Evolutionary conservation across 1,140 invertebrate species (phyloP).

Genomic region (Drosophila sturtevanti): DNA sequence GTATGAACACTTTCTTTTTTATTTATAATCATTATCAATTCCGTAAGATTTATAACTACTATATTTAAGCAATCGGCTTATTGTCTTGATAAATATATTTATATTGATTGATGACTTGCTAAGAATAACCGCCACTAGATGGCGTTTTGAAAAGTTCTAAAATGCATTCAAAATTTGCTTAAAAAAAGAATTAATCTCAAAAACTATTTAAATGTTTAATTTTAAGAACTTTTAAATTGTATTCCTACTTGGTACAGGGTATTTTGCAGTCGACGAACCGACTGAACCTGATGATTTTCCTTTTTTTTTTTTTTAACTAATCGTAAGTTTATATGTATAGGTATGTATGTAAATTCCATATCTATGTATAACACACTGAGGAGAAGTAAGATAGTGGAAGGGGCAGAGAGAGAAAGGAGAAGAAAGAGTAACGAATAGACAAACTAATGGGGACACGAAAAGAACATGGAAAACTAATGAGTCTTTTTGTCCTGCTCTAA

Average conservation of each 20-base stretch:
- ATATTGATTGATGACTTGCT: too few species aligned
- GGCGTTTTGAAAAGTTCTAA: too few species aligned
- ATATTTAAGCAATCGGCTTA: too few species aligned
- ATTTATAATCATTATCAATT: too few species aligned
- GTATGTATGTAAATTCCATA: background rate
- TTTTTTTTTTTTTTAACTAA: background rate
- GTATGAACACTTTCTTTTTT: background rate
- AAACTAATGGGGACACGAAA: constrained; percentile 27
- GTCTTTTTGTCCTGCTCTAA: constrained; percentile 63
- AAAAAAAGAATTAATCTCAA: too few species aligned
- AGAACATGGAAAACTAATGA: constrained; percentile 38
- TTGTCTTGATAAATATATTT: too few species aligned
- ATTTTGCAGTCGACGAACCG: background rate
- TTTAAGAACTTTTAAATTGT: too few species aligned
- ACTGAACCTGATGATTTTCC: background rate
- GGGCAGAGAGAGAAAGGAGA: background rate
- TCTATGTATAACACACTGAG: background rate
- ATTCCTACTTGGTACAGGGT: background rate
- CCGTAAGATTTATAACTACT: too few species aligned
- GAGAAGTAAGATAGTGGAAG: too few species aligned
- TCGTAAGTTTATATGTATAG: background rate
- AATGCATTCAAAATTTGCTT: too few species aligned
- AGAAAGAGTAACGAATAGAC: background rate
- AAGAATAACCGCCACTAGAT: too few species aligned
- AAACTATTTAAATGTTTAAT: too few species aligned